Base-by-base conservation (phyloP, 2,888 invertebrate species). In the Catocala fraxini region DNA sequence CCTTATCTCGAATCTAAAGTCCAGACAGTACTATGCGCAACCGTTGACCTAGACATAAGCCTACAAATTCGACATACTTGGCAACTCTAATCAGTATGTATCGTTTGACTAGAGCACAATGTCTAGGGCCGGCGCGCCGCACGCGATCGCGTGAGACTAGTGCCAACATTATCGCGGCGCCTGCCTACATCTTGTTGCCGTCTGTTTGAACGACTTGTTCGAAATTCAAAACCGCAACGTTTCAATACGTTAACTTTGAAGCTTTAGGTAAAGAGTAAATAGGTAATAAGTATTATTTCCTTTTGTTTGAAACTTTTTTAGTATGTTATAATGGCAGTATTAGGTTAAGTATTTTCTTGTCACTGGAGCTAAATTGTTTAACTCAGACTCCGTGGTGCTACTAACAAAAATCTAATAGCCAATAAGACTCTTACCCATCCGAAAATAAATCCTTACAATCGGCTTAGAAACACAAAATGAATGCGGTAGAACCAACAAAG, bases 121-220 rank as follows among this genome's bases (percentile, higher is more conserved):
- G 78, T 74, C 73, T 75, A 77, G 72, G 68, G 68, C 65, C 52
- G 42, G 45, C 12, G 46, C n/a, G 49, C 43, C 45, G 60, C 79
- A 79, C 74, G 79, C 79, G 73, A 79, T 79, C 69, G 80, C 78
- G 73, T 78, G 79, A 41, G 33, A 41, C 12, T 34, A 49, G 45
- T 56, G 61, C 63, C 64, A 70, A 74, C 56, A 72, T 73, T 69
- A 74, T 73, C 68, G 25, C 33, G 68, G 62, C 66, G 63, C 63
- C 73, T 60, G 61, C 63, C 73, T 60, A 39, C 49, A 43, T 59
- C 65, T 65, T 65, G 63, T 56, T 43, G 51, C 15, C 6, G 52
- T 47, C 51, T 62, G 49, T 61, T 66, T 51, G 54, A 64, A 74
- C 68, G 63, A 71, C 52, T 74, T 66, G 49, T 67, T 67, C 5